A percentile compares a stretch with the other conserved stretches of the same genome.
Conservation (phyloP, 1,140 invertebrate genomes). For the Zaprionus kolodkinae region DNA sequence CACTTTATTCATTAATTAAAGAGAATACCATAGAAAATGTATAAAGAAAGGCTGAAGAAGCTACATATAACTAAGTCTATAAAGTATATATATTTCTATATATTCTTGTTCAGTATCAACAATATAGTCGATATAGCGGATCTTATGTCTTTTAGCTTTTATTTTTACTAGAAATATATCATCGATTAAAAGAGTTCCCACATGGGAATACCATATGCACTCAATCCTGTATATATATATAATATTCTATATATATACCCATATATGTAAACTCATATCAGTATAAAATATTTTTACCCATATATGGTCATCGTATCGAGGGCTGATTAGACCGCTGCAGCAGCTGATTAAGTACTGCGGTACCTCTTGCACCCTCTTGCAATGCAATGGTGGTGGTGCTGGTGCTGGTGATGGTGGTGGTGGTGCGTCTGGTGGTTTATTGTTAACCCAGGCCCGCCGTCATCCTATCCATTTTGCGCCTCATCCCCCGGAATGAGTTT, state of each 20-base stretch:
- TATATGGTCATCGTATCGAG: not conserved
- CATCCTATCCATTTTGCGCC: constrained; percentile 15
- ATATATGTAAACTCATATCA: constrained; percentile 1
- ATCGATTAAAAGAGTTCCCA: too few relatives aligned
- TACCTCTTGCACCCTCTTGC: not conserved
- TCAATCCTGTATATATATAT: not conserved
- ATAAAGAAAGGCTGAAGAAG: not conserved
- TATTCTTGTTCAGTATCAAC: not conserved
- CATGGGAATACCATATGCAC: not conserved
- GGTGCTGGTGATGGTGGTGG: not conserved
- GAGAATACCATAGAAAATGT: not conserved
- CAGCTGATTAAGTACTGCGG: not conserved
- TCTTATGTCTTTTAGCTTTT: too few relatives aligned
- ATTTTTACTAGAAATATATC: too few relatives aligned
- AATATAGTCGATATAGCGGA: not conserved
- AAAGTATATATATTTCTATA: not conserved
- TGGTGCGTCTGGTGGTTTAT: not conserved
- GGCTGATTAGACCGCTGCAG: not conserved
- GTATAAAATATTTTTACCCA: constrained; percentile 6
- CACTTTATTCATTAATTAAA: not conserved
- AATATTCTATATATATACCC: not conserved
- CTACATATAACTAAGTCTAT: not conserved
- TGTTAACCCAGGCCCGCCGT: constrained; percentile 19
- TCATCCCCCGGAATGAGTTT: constrained; percentile 14
- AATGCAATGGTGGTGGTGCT: not conserved